Evolutionary conservation across 35 echinoderm and acorn worm genomes (phyloP).

Genomic region (Holothuria glaberrima): DNA sequence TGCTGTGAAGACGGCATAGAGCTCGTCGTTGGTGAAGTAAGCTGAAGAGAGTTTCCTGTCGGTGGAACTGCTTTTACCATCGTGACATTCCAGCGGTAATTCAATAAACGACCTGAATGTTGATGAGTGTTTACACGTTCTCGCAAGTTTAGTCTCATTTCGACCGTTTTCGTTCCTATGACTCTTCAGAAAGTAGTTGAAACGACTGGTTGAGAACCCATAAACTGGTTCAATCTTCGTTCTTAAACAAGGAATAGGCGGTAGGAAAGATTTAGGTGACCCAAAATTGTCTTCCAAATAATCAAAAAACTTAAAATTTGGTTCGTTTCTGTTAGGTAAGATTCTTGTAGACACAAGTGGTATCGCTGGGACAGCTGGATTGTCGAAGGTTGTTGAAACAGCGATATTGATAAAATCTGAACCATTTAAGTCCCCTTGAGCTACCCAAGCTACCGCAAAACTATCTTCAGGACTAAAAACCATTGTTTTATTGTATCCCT

Average conservation of each 20-base stretch:
- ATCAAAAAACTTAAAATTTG: background rate
- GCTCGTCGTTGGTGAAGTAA: too few relatives aligned
- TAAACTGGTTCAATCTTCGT: constrained; percentile 8
- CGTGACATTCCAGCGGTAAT: background rate
- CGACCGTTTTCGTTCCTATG: background rate
- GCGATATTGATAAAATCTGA: background rate
- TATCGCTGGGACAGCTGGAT: too few relatives aligned
- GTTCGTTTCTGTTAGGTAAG: background rate
- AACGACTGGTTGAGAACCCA: constrained; percentile 18
- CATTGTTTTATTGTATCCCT: background rate
- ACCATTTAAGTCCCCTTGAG: background rate
- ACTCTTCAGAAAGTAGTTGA: background rate
- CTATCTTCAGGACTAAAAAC: background rate
- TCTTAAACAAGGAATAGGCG: background rate
- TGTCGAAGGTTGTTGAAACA: background rate
- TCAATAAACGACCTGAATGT: constrained; percentile 24
- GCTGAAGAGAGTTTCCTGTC: too few relatives aligned
- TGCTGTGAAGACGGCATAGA: too few relatives aligned
- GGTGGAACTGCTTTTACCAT: too few relatives aligned
- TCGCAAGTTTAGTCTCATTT: background rate
- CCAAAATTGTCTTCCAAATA: background rate
- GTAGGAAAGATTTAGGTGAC: background rate
- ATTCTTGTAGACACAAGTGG: constrained; percentile 8
- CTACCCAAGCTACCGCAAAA: background rate
- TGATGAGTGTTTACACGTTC: background rate